Evolutionary conservation across 2,797 vertebrate species (phyloP), one percentile per base, ranked within the genome.

Genomic region (Chloroceryle inda): DNA sequence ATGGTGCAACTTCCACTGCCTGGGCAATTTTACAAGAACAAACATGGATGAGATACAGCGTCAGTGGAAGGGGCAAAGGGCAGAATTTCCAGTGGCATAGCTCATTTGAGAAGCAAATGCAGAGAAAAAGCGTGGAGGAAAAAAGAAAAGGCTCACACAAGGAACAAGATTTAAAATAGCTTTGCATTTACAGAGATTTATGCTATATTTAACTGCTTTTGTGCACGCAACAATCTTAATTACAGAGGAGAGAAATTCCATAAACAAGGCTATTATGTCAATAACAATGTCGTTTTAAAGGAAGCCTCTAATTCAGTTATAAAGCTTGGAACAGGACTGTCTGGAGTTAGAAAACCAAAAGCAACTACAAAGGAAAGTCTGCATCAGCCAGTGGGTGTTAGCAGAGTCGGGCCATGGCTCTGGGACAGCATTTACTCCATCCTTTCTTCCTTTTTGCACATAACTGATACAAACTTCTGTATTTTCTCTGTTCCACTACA

Each of bases 361-460:
- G 92, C 94, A 96, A 97, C 97, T 98, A 97, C 86, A 96, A 94
- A 94, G 93, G 72, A 94, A 91, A 94, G 79, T 33, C 80, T 93
- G 63, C 74, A 44, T 27, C 89, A 91, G 58, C 78, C 83, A 94
- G 85, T 17, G 76, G 53, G 61, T 50, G 88, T 92, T 92, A 91
- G 86, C 67, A 85, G 94, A 85, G 74, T 4, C 76, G 83, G 89
- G 55, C 89, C 91, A 88, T 62, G 89, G 92, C 88, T 88, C 6
- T 56, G 72, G 86, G 81, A 88, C 87, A 77, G 62, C 47, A 23
- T 38, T 93, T 85, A 76, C 49, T 22, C 8, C 6, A 1, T 6
- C 23, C 69, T 92, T 73, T 71, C 71, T 33, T 88, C 80, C 74
- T 68, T 53, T 59, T 53, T 35, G 64, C 76, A 61, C 49, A 37